phyloP scores from a whole-genome alignment of 2,888 invertebrate species.

The Tetranychus truncatus region DNA sequence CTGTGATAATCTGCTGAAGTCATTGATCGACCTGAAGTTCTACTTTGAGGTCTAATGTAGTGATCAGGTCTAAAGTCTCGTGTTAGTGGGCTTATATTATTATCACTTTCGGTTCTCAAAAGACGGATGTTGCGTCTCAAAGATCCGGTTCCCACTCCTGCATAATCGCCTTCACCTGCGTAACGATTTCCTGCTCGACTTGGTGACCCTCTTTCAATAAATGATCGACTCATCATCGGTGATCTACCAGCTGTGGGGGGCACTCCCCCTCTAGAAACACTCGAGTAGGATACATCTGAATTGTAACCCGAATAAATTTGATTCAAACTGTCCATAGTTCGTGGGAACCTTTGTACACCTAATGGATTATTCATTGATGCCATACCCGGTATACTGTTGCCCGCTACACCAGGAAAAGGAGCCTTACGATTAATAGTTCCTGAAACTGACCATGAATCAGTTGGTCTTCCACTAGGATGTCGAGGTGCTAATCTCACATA shows the following conservation, averaged over 20 bases:
- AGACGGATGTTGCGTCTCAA: constrained; percentile 32
- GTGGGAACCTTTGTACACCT: constrained; percentile 54
- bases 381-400: not conserved
- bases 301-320: constrained; percentile 45
- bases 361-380: not conserved
- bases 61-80: constrained; percentile 13
- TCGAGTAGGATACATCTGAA: constrained; percentile 11
- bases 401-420: constrained; percentile 34
- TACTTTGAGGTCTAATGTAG: constrained; percentile 14
- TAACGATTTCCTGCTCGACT: constrained; percentile 25
- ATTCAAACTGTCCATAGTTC: constrained; percentile 71
- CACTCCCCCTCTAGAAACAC: constrained; percentile 3
- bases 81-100: constrained; percentile 39
- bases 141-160: constrained; percentile 28
- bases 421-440: constrained; percentile 72
- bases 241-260: not conserved
- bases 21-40: constrained; percentile 18
- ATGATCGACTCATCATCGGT: constrained; percentile 13
- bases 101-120: constrained; percentile 76
- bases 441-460: constrained; percentile 35
- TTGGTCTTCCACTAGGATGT: constrained; percentile 26
- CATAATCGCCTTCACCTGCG: constrained; percentile 27
- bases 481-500: constrained; percentile 6
- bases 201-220: constrained; percentile 28
- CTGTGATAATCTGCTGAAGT: constrained; percentile 18